These are phyloP conservation scores for Oscheius sp. DNA, from an alignment of 2,888 invertebrate genomes.

Conservation along the genomic window DNA sequence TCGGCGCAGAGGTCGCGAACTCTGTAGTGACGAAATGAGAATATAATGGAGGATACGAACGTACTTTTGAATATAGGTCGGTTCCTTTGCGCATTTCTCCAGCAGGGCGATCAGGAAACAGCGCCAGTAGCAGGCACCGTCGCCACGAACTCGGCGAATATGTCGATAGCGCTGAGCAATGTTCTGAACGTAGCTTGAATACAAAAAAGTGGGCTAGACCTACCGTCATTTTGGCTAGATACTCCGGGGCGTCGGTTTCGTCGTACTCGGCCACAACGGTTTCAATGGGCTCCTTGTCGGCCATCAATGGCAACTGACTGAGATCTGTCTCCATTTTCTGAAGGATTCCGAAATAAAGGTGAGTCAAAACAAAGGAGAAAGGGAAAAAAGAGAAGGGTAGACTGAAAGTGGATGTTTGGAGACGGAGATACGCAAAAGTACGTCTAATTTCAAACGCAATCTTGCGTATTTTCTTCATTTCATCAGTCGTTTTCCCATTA, in stretches of 20 bases:
- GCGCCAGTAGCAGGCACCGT: slow-evolving; percentile 22
- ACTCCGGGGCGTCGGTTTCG: slow-evolving; percentile 2
- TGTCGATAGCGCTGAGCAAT: slow-evolving; percentile 8
- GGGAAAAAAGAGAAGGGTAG: no score
- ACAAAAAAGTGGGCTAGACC: not conserved
- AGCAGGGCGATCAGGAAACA: slow-evolving; percentile 6
- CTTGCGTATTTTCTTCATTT: no score
- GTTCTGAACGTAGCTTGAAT: not conserved
- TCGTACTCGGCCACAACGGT: slow-evolving; percentile 15
- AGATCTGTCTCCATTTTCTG: not conserved
- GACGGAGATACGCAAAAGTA: no score
- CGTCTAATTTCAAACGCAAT: no score
- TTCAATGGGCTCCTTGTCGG: slow-evolving; percentile 15
- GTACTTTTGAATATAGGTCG: slow-evolving; percentile 8
- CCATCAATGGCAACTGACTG: not conserved
- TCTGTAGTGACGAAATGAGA: not conserved
- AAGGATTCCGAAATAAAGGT: not conserved
- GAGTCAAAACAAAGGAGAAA: no score
- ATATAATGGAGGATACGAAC: not conserved
- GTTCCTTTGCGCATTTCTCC: slow-evolving; percentile 6
- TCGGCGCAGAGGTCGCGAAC: not conserved
- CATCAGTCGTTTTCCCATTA: no score
- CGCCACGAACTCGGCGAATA: slow-evolving; percentile 5
- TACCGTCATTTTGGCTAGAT: slow-evolving; percentile 4
- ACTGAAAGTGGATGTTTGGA: no score